These are phyloP conservation scores for Echinops telfairi DNA, from an alignment of 2,113 vertebrate genomes.

Conservation along the genomic window DNA sequence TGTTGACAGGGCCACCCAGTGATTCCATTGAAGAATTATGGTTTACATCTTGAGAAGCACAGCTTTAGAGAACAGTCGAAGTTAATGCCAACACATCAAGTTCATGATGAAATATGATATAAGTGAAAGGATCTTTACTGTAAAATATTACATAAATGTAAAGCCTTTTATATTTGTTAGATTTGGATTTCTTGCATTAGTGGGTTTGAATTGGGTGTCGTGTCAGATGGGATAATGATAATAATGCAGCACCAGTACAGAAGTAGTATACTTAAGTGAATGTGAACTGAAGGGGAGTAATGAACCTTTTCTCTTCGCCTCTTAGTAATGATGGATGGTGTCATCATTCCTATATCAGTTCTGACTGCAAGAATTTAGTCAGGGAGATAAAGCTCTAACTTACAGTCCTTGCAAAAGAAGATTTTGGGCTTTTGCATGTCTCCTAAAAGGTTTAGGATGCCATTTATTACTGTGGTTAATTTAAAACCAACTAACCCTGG, in stretches of 20 bases:
- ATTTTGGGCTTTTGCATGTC: not conserved
- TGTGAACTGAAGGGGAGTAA: not conserved
- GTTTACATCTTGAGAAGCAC: not conserved
- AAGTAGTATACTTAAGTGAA: not conserved
- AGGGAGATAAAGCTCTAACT: not conserved
- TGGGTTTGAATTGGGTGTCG: not conserved
- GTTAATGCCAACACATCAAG: constrained; percentile 6
- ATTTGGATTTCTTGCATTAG: not conserved
- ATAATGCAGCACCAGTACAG: not conserved
- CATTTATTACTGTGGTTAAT: not conserved
- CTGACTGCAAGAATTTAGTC: not conserved
- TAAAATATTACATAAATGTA: not conserved
- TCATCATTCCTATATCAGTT: not conserved
- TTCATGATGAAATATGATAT: not conserved
- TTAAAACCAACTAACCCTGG: not conserved
- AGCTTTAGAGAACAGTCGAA: not conserved
- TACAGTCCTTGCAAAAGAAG: not conserved
- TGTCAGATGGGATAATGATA: not conserved
- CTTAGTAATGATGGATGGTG: not conserved
- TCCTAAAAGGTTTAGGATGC: not conserved
- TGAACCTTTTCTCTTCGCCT: not conserved
- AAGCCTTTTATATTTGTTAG: not conserved
- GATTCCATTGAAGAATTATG: not conserved
- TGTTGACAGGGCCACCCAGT: constrained; percentile 36
- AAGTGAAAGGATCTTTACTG: not conserved